Conservation (phyloP, 2,113 vertebrate species). For the Nothobranchius furzeri region DNA sequence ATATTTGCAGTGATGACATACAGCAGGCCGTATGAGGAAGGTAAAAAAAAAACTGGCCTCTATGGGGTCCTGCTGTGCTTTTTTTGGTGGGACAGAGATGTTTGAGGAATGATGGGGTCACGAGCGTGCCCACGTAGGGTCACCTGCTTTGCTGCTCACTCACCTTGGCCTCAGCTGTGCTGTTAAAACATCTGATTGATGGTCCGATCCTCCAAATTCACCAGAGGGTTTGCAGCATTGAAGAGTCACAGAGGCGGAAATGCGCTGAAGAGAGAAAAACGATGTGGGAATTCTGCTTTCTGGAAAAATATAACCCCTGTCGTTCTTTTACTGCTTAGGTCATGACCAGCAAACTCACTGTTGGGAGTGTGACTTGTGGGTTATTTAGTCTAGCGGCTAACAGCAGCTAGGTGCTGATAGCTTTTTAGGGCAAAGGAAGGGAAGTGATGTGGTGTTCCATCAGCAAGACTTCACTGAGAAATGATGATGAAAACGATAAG, state of each 20-base stretch:
- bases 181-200: slow-evolving; percentile 59
- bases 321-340: slow-evolving; percentile 40
- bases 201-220: slow-evolving; percentile 12
- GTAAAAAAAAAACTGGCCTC: slow-evolving; percentile 17
- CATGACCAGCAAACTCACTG: slow-evolving; percentile 31
- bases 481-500: slow-evolving; percentile 20
- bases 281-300: slow-evolving; percentile 53
- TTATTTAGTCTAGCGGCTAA: slow-evolving; percentile 47
- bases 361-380: slow-evolving; percentile 45
- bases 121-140: slow-evolving; percentile 29
- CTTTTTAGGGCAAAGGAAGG: slow-evolving; percentile 39
- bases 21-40: slow-evolving; percentile 39
- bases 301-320: slow-evolving; percentile 53
- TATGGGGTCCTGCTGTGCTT: slow-evolving; percentile 37
- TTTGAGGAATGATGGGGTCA: slow-evolving; percentile 25
- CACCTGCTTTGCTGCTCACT: slow-evolving; percentile 42
- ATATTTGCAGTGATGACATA: slow-evolving; percentile 28
- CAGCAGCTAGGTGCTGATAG: slow-evolving; percentile 44
- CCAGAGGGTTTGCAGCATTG: slow-evolving; percentile 55
- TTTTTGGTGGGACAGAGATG: slow-evolving; percentile 24
- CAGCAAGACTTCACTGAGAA: neutral
- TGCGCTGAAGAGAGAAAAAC: slow-evolving; percentile 37
- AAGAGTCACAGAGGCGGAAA: slow-evolving; percentile 58
- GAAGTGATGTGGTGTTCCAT: slow-evolving; percentile 28
- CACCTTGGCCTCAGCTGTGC: slow-evolving; percentile 41